phyloP scores from a whole-genome alignment of 1,140 invertebrate species.

The Heterodera carotae region DNA sequence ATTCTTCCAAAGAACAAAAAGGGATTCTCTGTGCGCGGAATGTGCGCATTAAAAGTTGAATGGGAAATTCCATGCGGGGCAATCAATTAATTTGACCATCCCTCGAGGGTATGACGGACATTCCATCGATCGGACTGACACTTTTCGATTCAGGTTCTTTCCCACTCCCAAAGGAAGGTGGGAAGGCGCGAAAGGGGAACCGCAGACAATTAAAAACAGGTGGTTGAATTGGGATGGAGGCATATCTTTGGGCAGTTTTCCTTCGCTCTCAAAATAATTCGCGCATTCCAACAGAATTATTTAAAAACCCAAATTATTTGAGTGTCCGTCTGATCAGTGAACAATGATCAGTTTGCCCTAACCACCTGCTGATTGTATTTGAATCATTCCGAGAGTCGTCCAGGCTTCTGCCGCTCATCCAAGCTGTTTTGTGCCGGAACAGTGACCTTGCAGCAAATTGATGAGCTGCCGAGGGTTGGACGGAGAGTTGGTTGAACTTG shows the following conservation, averaged over 20 bases:
- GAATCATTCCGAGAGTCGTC: conserved; percentile 26
- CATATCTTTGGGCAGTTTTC: too few species aligned
- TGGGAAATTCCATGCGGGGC: neutral
- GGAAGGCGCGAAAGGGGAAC: neutral
- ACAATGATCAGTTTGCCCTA: too few species aligned
- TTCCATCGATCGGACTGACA: neutral
- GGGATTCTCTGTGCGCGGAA: neutral
- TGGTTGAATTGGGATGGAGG: too few species aligned
- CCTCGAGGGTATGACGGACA: neutral
- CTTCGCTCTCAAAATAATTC: too few species aligned
- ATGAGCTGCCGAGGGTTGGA: conserved; percentile 40
- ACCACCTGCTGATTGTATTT: neutral
- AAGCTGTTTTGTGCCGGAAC: conserved; percentile 38
- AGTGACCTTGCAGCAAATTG: conserved; percentile 40
- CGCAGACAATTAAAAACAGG: neutral
- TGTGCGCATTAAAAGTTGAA: neutral
- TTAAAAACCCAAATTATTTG: neutral
- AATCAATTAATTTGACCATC: neutral
- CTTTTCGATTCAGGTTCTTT: neutral
- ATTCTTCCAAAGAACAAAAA: neutral
- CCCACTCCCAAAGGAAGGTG: neutral
- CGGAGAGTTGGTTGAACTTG: conserved; percentile 28
- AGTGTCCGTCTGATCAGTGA: neutral
- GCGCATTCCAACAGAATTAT: too few species aligned
- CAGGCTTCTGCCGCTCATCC: conserved; percentile 31